Base-by-base conservation (phyloP, 2,113 vertebrate genomes). In the Setophaga petechia region DNA sequence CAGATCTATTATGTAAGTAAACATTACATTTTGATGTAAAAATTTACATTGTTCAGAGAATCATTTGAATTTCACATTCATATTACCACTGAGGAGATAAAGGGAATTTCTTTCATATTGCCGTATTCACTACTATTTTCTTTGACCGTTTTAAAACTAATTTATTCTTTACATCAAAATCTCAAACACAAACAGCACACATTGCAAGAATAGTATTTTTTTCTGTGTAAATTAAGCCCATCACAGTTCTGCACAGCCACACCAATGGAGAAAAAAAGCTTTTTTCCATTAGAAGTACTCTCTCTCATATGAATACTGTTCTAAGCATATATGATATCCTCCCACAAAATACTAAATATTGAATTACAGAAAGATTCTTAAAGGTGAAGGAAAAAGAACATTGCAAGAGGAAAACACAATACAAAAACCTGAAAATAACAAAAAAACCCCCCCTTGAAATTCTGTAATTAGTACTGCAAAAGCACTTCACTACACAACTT, bases 1-100 rank as follows among this genome's bases (percentile, higher is more conserved):
- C 44, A 9, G 47, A 84, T 43, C 94, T 74, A 95, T 94, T 96
- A 96, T 79, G 85, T 94, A 96, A 95, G 78, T n/a, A 91, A 95
- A 87, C 39, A 82, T 44, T 82, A 79, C 37, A 74, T 55, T 97
- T 85, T 77, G 63, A 94, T 90, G 67, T 65, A 83, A 91, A 93
- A 93, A 88, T 51, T 62, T 52, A 90, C 46, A 91, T 80, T 87
- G 79, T 90, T 79, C 87, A 79, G 27, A 88, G 27, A 73, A 71
- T 76, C 55, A 88, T 91, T 88, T 94, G 67, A 85, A 90, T 85
- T 95, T 85, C 82, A 85, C 27, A 86, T 85, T 66, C 59, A 44
- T 17, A 63, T 37, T 93, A 77, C 51, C 63, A 71, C 24, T 1
- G 0, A 90, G 59, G 51, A 84, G 51, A 93, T 67, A 47, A 86